Conservation (phyloP, 2,797 vertebrate genomes). For the Lates japonicus region DNA sequence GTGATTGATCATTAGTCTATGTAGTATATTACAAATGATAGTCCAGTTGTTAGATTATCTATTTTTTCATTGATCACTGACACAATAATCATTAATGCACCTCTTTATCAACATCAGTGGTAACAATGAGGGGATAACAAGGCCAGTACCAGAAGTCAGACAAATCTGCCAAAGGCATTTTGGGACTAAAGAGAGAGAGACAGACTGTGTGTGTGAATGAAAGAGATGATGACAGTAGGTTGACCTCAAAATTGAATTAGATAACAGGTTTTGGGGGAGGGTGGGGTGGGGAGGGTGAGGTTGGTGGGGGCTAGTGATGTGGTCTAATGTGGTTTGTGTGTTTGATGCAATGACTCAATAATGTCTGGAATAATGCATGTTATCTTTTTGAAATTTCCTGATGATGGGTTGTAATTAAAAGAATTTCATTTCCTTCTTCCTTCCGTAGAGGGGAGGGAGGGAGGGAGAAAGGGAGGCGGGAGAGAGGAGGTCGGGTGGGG, state of each 20-base stretch:
- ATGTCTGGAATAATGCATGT: constrained; percentile 95
- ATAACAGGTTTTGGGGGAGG: neutral
- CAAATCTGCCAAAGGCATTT: constrained; percentile 71
- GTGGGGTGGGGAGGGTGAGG: neutral
- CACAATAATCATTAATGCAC: constrained; percentile 78
- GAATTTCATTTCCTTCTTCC: constrained; percentile 83
- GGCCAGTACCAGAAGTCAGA: constrained; percentile 75
- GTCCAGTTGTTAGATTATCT: constrained; percentile 77
- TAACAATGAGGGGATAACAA: constrained; percentile 64
- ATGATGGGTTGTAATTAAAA: constrained; percentile 96
- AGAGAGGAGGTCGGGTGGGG: constrained; percentile 22
- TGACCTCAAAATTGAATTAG: constrained; percentile 57
- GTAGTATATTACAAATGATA: constrained; percentile 75
- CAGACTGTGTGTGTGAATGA: constrained; percentile 17
- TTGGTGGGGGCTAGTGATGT: neutral
- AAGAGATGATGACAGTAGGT: constrained; percentile 50
- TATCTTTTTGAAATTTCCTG: constrained; percentile 93
- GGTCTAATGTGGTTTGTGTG: constrained; percentile 41
- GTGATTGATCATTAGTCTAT: constrained; percentile 79
- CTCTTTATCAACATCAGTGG: constrained; percentile 76
- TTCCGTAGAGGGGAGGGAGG: constrained; percentile 51
- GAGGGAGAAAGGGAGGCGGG: constrained; percentile 9
- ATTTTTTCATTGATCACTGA: constrained; percentile 74
- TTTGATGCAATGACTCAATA: constrained; percentile 85
- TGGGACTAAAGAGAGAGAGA: constrained; percentile 56